Percentiles rank a stretch among this genome's conserved stretches.
Evolutionary conservation across 2,797 vertebrate genomes (phyloP).

Genomic region (Anableps anableps): DNA sequence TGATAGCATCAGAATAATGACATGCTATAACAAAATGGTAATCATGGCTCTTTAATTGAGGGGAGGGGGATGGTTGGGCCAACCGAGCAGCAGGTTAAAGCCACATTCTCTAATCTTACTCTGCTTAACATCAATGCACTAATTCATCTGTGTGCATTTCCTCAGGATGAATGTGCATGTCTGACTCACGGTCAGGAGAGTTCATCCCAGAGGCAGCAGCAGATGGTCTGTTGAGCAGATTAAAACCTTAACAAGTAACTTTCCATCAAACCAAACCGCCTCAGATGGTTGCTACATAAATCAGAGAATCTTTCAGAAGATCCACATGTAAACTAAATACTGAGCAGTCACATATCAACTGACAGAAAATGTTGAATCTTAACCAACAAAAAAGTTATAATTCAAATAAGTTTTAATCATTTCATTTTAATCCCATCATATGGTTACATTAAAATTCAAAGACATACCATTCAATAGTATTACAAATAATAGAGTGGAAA

Average conservation of each 20-base stretch:
- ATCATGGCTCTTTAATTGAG: constrained; percentile 60
- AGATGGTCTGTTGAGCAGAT: constrained; percentile 78
- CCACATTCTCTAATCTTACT: constrained; percentile 40
- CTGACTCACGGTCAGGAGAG: constrained; percentile 32
- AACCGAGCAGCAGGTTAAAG: constrained; percentile 32
- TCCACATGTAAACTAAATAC: neutral
- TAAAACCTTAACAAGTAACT: constrained; percentile 70
- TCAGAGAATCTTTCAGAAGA: neutral
- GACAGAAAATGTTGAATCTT: neutral
- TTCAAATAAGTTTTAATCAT: no score
- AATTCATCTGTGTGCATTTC: constrained; percentile 38
- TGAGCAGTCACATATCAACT: neutral
- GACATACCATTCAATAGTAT: neutral
- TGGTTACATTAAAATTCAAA: no score
- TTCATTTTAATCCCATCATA: no score
- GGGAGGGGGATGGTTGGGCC: constrained; percentile 33
- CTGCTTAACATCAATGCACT: constrained; percentile 16
- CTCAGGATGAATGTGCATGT: constrained; percentile 23
- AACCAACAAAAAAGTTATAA: neutral
- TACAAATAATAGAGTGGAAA: no score
- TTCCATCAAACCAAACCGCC: constrained; percentile 63
- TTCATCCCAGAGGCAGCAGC: constrained; percentile 66
- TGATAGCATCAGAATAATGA: constrained; percentile 78
- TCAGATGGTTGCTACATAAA: neutral
- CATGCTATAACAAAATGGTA: constrained; percentile 70